A percentile compares a stretch with the other conserved stretches of the same genome.
Conservation (phyloP, 2,888 invertebrate genomes). For the Acanthoscelides obtectus region DNA sequence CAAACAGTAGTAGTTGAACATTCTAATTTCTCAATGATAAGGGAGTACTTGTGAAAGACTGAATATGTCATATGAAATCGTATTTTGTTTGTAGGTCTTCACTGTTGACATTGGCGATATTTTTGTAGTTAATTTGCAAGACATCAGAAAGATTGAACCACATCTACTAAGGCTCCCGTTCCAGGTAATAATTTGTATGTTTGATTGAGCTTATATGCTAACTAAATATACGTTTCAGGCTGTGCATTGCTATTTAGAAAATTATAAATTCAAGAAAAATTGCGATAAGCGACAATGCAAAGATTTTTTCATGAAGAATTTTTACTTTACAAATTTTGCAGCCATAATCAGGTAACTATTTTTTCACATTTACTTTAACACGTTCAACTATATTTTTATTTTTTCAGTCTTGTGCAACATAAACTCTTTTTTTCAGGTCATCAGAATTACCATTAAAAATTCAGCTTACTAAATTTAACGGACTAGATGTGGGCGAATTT, state of each 20-base stretch:
- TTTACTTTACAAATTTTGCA: constrained; percentile 21
- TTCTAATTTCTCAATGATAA: no score
- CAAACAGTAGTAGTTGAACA: no score
- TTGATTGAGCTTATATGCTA: not conserved
- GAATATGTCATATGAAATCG: no score
- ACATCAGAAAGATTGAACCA: constrained; percentile 27
- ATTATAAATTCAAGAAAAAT: constrained; percentile 20
- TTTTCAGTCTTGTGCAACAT: constrained; percentile 1
- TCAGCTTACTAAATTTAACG: constrained; percentile 15
- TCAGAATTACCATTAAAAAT: constrained; percentile 16
- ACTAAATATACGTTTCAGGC: constrained; percentile 18
- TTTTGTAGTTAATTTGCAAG: constrained; percentile 19
- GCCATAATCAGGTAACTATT: constrained; percentile 16
- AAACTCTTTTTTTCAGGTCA: constrained; percentile 14
- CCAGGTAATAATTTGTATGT: constrained; percentile 24
- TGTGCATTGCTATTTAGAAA: constrained; percentile 25
- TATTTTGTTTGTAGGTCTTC: constrained; percentile 21
- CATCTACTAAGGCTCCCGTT: constrained; percentile 30
- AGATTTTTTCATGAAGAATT: constrained; percentile 24
- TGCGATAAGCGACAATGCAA: constrained; percentile 16
- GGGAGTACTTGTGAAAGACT: no score
- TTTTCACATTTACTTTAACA: no score
- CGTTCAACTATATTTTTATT: constrained; percentile 4
- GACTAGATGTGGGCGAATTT: constrained; percentile 18
- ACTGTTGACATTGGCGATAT: constrained; percentile 32